phyloP scores from a whole-genome alignment of 1,140 invertebrate genomes.

The Drosophila nigromelanica region DNA sequence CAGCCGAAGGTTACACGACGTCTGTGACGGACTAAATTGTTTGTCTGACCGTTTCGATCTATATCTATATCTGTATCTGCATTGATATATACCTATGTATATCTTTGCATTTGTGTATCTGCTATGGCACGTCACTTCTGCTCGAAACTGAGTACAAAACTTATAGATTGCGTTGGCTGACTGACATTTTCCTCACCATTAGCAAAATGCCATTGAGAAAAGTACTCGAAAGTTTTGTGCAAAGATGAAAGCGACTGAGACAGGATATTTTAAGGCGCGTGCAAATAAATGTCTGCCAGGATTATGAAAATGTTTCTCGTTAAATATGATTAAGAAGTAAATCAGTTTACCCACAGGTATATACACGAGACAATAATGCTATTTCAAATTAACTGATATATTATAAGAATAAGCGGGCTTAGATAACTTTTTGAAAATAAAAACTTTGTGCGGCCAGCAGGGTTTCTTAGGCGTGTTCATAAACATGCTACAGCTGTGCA shows the following conservation, averaged over 20 bases:
- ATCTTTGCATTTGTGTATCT: conserved; percentile 8
- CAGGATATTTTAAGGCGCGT: conserved; percentile 34
- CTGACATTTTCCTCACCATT: conserved; percentile 55
- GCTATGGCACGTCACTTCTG: conserved; percentile 20
- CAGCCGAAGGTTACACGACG: conserved; percentile 62
- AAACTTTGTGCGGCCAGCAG: conserved; percentile 25
- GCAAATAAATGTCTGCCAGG: conserved; percentile 42
- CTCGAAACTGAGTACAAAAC: conserved; percentile 6
- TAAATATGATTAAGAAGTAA: background rate
- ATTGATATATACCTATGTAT: conserved; percentile 3
- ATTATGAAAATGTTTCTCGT: conserved; percentile 6
- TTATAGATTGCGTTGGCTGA: conserved; percentile 23
- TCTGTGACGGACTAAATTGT: conserved; percentile 49
- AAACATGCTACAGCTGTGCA: conserved; percentile 17
- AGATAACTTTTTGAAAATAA: conserved; percentile 20
- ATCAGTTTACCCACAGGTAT: background rate
- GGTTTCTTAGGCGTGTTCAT: conserved; percentile 8
- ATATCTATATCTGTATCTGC: conserved; percentile 8
- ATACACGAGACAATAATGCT: background rate
- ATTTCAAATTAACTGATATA: conserved; percentile 21
- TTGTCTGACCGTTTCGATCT: conserved; percentile 41
- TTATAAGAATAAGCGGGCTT: conserved; percentile 9
- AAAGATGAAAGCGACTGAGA: conserved; percentile 29
- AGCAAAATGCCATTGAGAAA: conserved; percentile 35
- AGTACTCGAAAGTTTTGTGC: conserved; percentile 24